Evolutionary conservation across 2,113 vertebrate species (phyloP), one percentile per base, ranked within the genome.

Genomic region (Smithornis capensis): DNA sequence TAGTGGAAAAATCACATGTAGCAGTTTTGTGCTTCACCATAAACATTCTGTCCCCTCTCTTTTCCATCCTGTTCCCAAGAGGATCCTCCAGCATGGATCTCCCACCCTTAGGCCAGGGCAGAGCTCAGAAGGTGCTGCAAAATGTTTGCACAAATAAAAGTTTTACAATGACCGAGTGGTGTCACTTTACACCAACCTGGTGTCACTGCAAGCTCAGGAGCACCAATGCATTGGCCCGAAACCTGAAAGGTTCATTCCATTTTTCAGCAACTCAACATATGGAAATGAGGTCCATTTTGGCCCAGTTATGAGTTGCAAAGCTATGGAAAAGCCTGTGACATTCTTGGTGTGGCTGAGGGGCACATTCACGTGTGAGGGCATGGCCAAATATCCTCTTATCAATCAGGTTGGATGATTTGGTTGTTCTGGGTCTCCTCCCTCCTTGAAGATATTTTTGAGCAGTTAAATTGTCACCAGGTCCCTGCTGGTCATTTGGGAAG

Each of bases 41-140:
- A 17, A 73, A 27, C 18, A 23, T 4, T 19, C 33, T 5, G 1
- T 19, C 55, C 16, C n/a, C 15, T 52, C 9, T 57, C 2, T 37
- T 47, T 68, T 75, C 62, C 21, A 25, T 4, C 25, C 29, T 5
- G 1, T 22, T 68, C 12, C 40, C 14, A 7, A 6, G 7, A 10
- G 2, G n/a, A 68, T 18, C 21, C 7, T 47, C 24, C 44, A 56
- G 8, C 14, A 2, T 0, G 3, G 10, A 1, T 65, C 45, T 64
- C 44, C 38, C 19, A 25, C 74, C n/a, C 25, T 22, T 10, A 21
- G 65, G 56, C 40, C 60, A 70, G 29, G 15, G 14, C 53, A 55
- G 38, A 49, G 28, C 53, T 45, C 52, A 29, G 1, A 5, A 62
- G 21, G 14, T 7, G 12, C 56, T 19, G 22, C 21, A 40, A 13